Percentiles rank a stretch among this genome's conserved stretches.
Conservation (phyloP, 1,140 invertebrate genomes). For the Drosophila sp. region DNA sequence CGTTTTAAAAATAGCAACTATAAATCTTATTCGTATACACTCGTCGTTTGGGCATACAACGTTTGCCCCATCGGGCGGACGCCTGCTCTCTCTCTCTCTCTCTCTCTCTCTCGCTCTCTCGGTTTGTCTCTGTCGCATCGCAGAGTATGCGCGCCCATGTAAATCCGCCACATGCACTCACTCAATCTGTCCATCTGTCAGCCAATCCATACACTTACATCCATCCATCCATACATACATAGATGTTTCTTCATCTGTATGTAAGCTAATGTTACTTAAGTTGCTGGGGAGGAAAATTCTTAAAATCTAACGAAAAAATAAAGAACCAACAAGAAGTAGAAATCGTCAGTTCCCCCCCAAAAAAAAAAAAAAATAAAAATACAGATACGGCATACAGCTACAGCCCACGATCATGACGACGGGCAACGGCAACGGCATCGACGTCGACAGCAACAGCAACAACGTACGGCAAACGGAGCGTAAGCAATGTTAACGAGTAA, state of each 20-base stretch:
- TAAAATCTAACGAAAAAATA: slow-evolving; percentile 35
- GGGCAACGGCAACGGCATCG: not conserved
- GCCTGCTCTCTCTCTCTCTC: not conserved
- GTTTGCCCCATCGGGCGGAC: slow-evolving; percentile 29
- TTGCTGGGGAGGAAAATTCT: slow-evolving; percentile 46
- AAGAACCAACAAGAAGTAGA: slow-evolving; percentile 16
- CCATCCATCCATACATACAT: slow-evolving; percentile 14
- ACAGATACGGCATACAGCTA: slow-evolving; percentile 35
- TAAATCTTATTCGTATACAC: slow-evolving; percentile 66
- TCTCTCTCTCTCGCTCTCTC: not conserved
- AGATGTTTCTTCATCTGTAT: slow-evolving; percentile 44
- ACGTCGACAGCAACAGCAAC: slow-evolving; percentile 43
- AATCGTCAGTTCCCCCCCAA: slow-evolving; percentile 38
- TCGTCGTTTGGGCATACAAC: slow-evolving; percentile 49
- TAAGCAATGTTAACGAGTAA: slow-evolving; percentile 77
- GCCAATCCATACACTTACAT: slow-evolving; percentile 16
- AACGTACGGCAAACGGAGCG: slow-evolving; percentile 50
- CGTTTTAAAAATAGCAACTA: slow-evolving; percentile 80
- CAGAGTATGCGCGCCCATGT: slow-evolving; percentile 36
- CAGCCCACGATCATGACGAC: slow-evolving; percentile 56
- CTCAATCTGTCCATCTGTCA: slow-evolving; percentile 51
- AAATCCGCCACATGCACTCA: slow-evolving; percentile 66
- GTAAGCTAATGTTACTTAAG: slow-evolving; percentile 72
- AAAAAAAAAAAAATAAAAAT: slow-evolving; percentile 32
- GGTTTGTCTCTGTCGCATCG: not conserved